Evolutionary conservation across 2,797 vertebrate species (phyloP), one percentile per base, ranked within the genome.

Genomic region (Scolopax rusticola): DNA sequence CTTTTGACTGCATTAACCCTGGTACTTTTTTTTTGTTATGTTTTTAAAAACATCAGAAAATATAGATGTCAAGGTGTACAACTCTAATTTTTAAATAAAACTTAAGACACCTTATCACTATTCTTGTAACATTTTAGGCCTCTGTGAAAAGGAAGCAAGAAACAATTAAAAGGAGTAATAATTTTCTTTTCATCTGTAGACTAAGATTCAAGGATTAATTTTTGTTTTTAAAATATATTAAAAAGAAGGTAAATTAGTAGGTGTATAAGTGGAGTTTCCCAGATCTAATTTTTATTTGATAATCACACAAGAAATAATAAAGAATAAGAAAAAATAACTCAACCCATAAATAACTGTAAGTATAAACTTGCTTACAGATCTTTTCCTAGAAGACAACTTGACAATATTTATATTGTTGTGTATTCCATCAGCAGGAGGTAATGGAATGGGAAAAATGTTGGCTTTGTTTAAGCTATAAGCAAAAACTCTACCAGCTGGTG

Each of bases 401-500:
- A 73, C 27, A 84, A 40, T 73, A 94, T 97, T 95, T 95, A 71
- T 94, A 91, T 95, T 90, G 85, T 61, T 93, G 75, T 27, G 8
- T 83, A 88, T 94, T 95, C 90, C 41, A 84, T 94, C 84, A 79
- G 83, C 47, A 92, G 69, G 25, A 92, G 65, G 76, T 76, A 97
- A 96, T 79, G 18, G 74, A 95, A 96, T 94, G 30, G 32, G 68
- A 64, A 87, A 76, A 95, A 61, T 40, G 18, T 79, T 61, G 25
- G 50, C 84, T 90, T 97, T 97, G 89, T 95, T 96, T 97, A 92
- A 97, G 97, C 73, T 97, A 69, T 92, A 93, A 97, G 90, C 93
- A 84, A 53, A 93, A 70, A 84, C 84, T 93, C 3, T 18, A 79
- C 97, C 98, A 98, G 98, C 97, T 98, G 98, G 97, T 93, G 93